Evolutionary conservation across 1,140 invertebrate species (phyloP).

Genomic region (Drosophila sechellia): DNA sequence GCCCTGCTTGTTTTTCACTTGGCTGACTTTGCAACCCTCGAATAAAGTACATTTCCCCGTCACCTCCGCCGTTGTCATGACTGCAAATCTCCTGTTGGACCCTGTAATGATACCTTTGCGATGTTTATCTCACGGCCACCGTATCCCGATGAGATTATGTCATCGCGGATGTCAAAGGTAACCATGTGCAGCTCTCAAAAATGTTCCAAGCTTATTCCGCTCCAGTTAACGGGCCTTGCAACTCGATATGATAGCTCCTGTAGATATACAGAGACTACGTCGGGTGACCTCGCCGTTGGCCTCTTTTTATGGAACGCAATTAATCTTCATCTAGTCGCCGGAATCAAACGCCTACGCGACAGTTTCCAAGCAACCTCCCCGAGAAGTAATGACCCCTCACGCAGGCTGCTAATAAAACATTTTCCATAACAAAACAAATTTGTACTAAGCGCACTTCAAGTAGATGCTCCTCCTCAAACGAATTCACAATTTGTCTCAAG

Average conservation of each 20-base stretch:
- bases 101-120: conserved; percentile 63
- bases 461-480: conserved; percentile 51
- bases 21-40: conserved; percentile 48
- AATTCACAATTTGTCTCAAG: conserved; percentile 83
- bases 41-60: conserved; percentile 13
- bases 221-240: conserved; percentile 51
- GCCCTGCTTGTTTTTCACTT: conserved; percentile 68
- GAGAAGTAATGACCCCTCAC: conserved; percentile 14
- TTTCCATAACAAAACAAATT: conserved; percentile 64
- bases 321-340: conserved; percentile 72
- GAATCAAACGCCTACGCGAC: conserved; percentile 66
- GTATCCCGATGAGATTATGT: conserved; percentile 58
- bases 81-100: conserved; percentile 50
- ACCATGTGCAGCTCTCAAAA: conserved; percentile 52
- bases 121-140: conserved; percentile 64
- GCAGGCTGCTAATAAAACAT: conserved; percentile 35
- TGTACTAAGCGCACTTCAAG: conserved; percentile 71
- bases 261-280: not conserved
- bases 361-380: conserved; percentile 29
- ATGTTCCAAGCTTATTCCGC: conserved; percentile 66
- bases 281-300: conserved; percentile 59
- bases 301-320: conserved; percentile 63
- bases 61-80: conserved; percentile 47
- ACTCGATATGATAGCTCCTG: conserved; percentile 38
- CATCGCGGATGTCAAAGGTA: conserved; percentile 62